phyloP scores from a whole-genome alignment of 2,113 vertebrate genomes.

The Eubucco bourcierii region DNA sequence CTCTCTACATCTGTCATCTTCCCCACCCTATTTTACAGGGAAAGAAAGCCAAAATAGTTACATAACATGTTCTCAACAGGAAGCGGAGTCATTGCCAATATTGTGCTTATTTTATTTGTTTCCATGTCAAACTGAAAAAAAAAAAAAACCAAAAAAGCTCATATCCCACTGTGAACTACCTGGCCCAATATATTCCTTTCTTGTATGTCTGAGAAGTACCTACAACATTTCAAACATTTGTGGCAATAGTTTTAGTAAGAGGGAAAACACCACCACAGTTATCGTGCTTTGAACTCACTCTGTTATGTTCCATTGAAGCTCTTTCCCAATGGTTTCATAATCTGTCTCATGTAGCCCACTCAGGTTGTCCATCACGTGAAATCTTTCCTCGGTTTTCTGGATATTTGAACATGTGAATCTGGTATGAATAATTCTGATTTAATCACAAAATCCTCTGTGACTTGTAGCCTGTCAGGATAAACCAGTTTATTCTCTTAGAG shows the following conservation, averaged over 20 bases:
- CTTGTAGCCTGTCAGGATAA: not conserved
- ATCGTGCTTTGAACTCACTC: not conserved
- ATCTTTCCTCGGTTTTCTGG: not conserved
- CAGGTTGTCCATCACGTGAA: not conserved
- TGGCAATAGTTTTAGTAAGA: not conserved
- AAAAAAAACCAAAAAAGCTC: not conserved
- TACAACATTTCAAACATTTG: not conserved
- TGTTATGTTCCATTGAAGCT: not conserved
- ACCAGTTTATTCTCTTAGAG: not conserved
- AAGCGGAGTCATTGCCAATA: constrained; percentile 4
- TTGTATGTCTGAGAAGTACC: not conserved
- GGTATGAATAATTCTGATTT: not conserved
- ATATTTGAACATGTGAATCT: not conserved
- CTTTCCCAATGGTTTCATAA: not conserved
- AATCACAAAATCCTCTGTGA: not conserved
- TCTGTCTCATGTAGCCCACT: not conserved
- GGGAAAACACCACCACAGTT: not conserved
- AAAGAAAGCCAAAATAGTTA: constrained; percentile 13
- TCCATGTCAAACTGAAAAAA: not conserved
- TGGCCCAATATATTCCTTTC: not conserved
- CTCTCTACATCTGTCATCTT: not conserved
- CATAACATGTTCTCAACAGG: not conserved
- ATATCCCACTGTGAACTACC: not conserved
- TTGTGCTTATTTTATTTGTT: not conserved
- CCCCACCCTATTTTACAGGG: not conserved